phyloP scores from a whole-genome alignment of 2,888 invertebrate species.

The Crematogaster levior region DNA sequence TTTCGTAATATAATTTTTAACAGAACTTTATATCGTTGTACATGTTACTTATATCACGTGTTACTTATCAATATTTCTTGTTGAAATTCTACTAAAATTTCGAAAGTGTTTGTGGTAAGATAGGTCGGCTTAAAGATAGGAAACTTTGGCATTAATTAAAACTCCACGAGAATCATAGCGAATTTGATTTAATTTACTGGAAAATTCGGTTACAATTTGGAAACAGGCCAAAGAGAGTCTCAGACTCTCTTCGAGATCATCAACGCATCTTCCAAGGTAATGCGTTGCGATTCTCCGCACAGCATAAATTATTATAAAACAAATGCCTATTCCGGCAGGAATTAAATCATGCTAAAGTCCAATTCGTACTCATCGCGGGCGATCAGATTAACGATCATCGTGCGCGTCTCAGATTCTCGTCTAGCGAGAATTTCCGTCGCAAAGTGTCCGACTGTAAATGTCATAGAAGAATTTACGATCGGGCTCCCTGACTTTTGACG shows the following conservation, averaged over 20 bases:
- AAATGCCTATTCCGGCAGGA: conserved; percentile 15
- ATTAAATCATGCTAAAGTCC: conserved; percentile 64
- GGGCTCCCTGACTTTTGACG: conserved; percentile 83
- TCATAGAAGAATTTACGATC: conserved; percentile 83
- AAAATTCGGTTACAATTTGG: conserved; percentile 17
- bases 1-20: background rate
- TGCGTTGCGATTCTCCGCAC: background rate
- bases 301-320: conserved; percentile 57
- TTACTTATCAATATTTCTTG: background rate
- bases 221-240: background rate
- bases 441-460: conserved; percentile 82
- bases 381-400: conserved; percentile 71
- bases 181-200: conserved; percentile 11
- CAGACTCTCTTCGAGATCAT: conserved; percentile 11
- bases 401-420: conserved; percentile 74
- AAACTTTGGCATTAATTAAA: conserved; percentile 21
- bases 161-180: background rate
- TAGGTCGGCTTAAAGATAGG: background rate
- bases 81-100: background rate
- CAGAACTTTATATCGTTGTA: background rate
- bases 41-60: background rate
- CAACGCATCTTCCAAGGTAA: background rate
- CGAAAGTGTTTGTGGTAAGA: background rate
- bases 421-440: conserved; percentile 77
- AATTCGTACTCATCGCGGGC: conserved; percentile 29